Conservation (phyloP, 2,113 vertebrate genomes). For the Silurus meridionalis region DNA sequence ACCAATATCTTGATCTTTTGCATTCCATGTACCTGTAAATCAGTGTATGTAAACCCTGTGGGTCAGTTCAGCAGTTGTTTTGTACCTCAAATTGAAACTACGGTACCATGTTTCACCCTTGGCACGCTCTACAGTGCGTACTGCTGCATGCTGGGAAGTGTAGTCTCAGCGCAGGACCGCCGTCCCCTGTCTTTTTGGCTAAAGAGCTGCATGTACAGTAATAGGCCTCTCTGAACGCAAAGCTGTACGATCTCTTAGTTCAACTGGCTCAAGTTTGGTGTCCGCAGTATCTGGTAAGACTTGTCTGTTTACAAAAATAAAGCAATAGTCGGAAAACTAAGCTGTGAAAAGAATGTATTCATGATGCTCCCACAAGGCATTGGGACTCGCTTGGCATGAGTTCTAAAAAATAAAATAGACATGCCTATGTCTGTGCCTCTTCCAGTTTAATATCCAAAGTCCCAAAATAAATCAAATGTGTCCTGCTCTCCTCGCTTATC, state of each 20-base stretch:
- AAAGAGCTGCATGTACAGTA: conserved; percentile 74
- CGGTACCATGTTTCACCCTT: conserved; percentile 65
- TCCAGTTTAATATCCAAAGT: conserved; percentile 41
- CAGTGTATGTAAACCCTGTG: conserved; percentile 3
- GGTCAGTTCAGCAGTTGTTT: conserved; percentile 30
- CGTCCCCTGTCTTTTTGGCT: conserved; percentile 66
- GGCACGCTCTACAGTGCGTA: conserved; percentile 41
- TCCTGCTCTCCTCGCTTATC: background rate
- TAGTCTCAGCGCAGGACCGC: conserved; percentile 52
- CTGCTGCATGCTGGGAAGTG: conserved; percentile 69
- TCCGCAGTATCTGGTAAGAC: conserved; percentile 26
- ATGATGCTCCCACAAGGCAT: conserved; percentile 7
- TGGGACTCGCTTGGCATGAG: conserved; percentile 31
- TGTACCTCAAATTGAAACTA: conserved; percentile 64
- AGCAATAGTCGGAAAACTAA: conserved; percentile 34
- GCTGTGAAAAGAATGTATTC: conserved; percentile 39
- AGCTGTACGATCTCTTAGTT: conserved; percentile 58
- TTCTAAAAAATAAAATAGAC: background rate
- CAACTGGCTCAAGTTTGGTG: conserved; percentile 47
- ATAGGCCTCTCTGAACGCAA: conserved; percentile 75
- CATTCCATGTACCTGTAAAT: conserved; percentile 33
- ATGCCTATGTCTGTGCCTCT: conserved; percentile 17
- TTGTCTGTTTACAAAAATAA: conserved; percentile 47
- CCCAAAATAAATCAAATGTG: background rate
- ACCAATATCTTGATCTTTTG: conserved; percentile 9